These are phyloP conservation scores for Ceratina australensis DNA, from an alignment of 1,140 invertebrate genomes.

Conservation along the genomic window DNA sequence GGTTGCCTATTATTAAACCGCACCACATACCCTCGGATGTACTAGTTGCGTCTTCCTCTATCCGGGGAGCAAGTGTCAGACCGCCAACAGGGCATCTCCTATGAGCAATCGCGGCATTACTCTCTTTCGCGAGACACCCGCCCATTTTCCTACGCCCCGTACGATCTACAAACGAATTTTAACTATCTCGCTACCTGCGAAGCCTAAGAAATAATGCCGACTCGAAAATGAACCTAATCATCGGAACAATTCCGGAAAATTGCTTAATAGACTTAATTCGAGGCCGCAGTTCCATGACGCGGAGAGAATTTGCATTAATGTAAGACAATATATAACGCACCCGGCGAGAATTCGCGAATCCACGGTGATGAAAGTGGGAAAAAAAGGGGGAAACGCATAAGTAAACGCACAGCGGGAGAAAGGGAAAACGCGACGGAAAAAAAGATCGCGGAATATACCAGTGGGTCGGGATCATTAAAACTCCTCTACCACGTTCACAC, in stretches of 20 bases:
- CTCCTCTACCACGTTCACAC: slow-evolving; percentile 12
- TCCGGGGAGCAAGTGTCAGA: slow-evolving; percentile 31
- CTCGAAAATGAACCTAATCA: too few species aligned
- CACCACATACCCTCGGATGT: slow-evolving; percentile 2
- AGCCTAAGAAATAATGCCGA: too few species aligned
- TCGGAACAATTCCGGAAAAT: too few species aligned
- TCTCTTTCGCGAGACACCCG: not conserved
- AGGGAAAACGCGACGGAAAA: not conserved
- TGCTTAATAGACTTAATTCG: too few species aligned
- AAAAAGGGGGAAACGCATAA: not conserved
- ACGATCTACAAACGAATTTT: not conserved
- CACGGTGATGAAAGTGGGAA: not conserved
- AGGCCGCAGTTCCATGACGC: not conserved
- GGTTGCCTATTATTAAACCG: slow-evolving; percentile 63
- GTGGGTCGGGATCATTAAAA: slow-evolving; percentile 32
- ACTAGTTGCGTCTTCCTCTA: slow-evolving; percentile 12
- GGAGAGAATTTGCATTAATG: slow-evolving; percentile 6
- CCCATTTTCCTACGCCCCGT: not conserved
- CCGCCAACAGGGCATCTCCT: not conserved
- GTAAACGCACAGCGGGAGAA: not conserved
- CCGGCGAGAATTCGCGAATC: not conserved
- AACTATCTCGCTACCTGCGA: too few species aligned
- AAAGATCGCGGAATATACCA: slow-evolving; percentile 1
- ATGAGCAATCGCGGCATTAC: slow-evolving; percentile 27
- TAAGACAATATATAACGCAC: not conserved